Conservation (phyloP, 2,888 invertebrate species). For the Plebejus anna region DNA sequence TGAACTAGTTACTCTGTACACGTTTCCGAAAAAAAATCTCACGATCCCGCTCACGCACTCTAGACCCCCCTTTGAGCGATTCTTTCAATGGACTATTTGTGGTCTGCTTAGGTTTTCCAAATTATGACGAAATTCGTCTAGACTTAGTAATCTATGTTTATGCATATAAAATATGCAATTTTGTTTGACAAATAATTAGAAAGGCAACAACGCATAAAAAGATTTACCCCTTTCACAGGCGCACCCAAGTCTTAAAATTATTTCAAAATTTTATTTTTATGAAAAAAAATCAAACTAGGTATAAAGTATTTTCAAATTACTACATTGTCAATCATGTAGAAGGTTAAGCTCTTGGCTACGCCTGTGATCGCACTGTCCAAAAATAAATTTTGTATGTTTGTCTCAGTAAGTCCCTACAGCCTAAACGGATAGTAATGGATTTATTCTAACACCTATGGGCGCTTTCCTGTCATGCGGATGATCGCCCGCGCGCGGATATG, state of each 20-base stretch:
- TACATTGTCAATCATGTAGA: background rate
- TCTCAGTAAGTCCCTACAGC: background rate
- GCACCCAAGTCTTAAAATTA: background rate
- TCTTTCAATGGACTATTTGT: background rate
- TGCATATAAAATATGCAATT: slow-evolving; percentile 23
- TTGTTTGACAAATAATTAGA: background rate
- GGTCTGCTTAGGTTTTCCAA: background rate
- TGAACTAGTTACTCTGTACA: too few relatives aligned
- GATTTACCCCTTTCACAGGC: background rate
- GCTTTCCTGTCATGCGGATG: too few relatives aligned
- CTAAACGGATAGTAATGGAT: background rate
- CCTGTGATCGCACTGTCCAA: background rate
- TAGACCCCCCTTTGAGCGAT: too few relatives aligned
- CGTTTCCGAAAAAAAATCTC: too few relatives aligned
- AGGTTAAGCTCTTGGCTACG: background rate
- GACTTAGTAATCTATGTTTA: slow-evolving; percentile 7
- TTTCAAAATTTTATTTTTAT: too few relatives aligned
- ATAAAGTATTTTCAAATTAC: background rate
- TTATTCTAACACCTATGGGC: too few relatives aligned
- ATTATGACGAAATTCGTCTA: background rate
- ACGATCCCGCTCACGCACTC: too few relatives aligned
- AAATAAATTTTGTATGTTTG: background rate
- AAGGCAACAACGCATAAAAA: background rate
- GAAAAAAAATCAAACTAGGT: background rate
- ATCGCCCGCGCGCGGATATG: too few relatives aligned